Evolutionary conservation across 2,888 invertebrate genomes (phyloP), one percentile per base, ranked within the genome.

Genomic region (Limnephilus rhombicus): DNA sequence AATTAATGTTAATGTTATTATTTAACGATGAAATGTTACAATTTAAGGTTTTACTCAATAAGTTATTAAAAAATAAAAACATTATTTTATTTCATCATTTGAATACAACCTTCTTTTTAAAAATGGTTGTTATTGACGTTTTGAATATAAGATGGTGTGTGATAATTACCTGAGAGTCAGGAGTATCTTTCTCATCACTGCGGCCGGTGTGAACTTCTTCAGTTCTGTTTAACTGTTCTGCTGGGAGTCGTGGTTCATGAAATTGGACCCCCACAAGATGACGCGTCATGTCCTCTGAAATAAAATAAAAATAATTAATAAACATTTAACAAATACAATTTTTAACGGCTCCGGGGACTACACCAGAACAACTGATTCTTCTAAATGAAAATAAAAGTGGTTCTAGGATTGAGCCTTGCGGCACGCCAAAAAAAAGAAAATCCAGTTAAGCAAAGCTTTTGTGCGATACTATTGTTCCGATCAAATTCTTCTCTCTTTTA

Each of bases 171-270:
- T 92, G 41, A 18, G 93, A 41, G 90, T 93, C 93, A 7, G 90
- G 91, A 34, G 91, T 90, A 34, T 93, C 93, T 88, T 88, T 93
- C 85, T 93, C 93, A n/a, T 92, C 93, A 80, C 91, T 92, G 24
- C 80, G 85, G 13, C 94, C 49, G 94, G 94, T n/a, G 92, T 87
- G 91, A 15, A 93, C 93, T 31, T 94, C 92, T n/a, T 94, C 94
- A 41, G 94, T 93, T 37, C 94, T 94, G 83, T 94, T 94, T 85
- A 94, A 94, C 34, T 93, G 90, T n/a, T 91, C 29, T 15, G 91
- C 90, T 83, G 92, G 91, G 7, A 88, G 86, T 37, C 93, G 86
- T 11, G 93, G 93, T 49, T 90, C 91, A 18, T 93, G 93, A 85
- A 93, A 93, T 53, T 80, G 45, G 3, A 93, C 92, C 34, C 92